phyloP scores from a whole-genome alignment of 2,888 invertebrate genomes.

The Silvanus unidentatus region DNA sequence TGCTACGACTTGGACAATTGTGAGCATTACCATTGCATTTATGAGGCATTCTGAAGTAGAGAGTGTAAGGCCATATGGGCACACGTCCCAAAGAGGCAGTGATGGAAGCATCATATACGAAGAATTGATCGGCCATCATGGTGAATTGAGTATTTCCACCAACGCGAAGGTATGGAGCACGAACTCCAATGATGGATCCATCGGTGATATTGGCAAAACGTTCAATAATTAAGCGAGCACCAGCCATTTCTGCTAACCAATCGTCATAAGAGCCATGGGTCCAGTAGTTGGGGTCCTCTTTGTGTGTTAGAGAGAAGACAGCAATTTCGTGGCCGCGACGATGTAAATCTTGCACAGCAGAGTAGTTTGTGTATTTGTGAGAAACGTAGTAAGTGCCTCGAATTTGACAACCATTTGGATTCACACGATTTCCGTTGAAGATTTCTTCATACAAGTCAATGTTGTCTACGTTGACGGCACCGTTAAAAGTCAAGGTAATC shows the following conservation, averaged over 20 bases:
- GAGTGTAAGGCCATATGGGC: constrained; percentile 95
- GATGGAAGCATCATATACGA: constrained; percentile 91
- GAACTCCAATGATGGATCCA: constrained; percentile 80
- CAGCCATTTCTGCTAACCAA: constrained; percentile 94
- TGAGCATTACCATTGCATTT: constrained; percentile 92
- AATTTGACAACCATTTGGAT: constrained; percentile 85
- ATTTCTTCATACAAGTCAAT: constrained; percentile 87
- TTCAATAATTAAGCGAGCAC: constrained; percentile 78
- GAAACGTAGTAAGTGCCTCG: constrained; percentile 88
- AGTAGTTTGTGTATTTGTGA: constrained; percentile 89
- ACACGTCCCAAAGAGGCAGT: constrained; percentile 83
- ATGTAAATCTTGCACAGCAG: constrained; percentile 82
- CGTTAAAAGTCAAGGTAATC: constrained; percentile 90
- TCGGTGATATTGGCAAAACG: constrained; percentile 89
- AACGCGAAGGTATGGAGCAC: constrained; percentile 83
- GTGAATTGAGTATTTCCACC: constrained; percentile 94
- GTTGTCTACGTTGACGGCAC: constrained; percentile 88
- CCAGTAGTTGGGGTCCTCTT: constrained; percentile 90
- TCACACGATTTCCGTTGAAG: constrained; percentile 77
- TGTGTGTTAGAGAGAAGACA: constrained; percentile 87
- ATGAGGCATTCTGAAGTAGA: constrained; percentile 95
- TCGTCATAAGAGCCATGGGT: constrained; percentile 79
- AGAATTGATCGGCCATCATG: constrained; percentile 95
- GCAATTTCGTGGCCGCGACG: constrained; percentile 87
- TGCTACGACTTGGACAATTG: constrained; percentile 84